Base-by-base conservation (phyloP, 2,113 vertebrate species). In the Phrynosoma platyrhinos region DNA sequence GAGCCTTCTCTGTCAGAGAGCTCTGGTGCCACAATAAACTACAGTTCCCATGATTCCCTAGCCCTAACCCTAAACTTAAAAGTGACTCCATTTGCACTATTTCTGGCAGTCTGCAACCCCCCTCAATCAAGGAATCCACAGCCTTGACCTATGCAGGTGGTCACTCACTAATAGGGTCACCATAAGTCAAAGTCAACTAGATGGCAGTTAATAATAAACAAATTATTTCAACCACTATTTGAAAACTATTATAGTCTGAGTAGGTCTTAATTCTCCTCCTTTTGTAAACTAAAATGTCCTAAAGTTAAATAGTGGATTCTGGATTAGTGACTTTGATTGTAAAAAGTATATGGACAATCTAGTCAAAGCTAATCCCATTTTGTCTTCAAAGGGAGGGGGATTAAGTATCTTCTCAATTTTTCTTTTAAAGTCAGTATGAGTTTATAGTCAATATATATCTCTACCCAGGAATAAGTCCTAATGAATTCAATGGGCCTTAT, bases 211-310 rank as follows among this genome's bases (percentile, higher is more conserved):
- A 62, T 16, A 62, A 62, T 18, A 62, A 62, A 62, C 58, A 62
- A 66, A 21, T 10, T 18, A 6, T 42, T 40, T 2, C 25, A 4
- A 66, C 20, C 16, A 14, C 40, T n/a, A 6, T 85, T 30, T 85
- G 36, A 47, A 77, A 79, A 79, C 14, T 53, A 1, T 77, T 90
- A 91, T 88, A 68, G 47, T 7, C 16, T 90, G 42, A 90, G 82
- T 64, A 42, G 3, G 0, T 66, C 75, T 92, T 13, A 53, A 78
- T 0, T 66, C 74, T 91, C 71, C 66, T 69, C 42, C 42, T 40
- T 2, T 79, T 68, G 9, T 69, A 55, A 52, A 78, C 23, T 69
- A 79, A 36, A 52, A 1, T 79, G 27, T 40, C 3, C n/a, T 13
- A 85, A 40, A 6, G 52, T 52, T 2, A 1, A 68, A 55, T 16